Base-by-base conservation (phyloP, 2,888 invertebrate genomes). In the Pandemis corylana region DNA sequence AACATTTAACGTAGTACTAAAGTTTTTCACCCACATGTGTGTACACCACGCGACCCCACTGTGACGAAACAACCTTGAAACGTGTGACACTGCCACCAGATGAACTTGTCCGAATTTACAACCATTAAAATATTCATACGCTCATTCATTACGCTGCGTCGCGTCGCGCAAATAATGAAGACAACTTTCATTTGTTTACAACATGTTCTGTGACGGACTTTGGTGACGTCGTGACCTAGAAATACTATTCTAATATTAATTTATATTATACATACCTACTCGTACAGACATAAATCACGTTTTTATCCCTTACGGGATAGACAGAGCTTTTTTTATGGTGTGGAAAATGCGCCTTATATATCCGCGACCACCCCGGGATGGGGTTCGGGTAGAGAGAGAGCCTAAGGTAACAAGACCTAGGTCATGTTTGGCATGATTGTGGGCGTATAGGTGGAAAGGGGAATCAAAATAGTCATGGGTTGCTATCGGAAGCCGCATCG, bases 51-150 rank as follows among this genome's bases (percentile, higher is more conserved):
- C 62, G 53, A 53, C 53, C 68, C 68, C 72, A 67, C 36, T 67
- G 72, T 67, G 67, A 72, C 72, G 72, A 68, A 68, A 63, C 53
- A 62, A 56, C 72, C 72, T 72, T 72, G 67, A 61, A 20, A 67
- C 62, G 41, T 68, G 68, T 42, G 63, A 63, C 72, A 72, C 62
- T 72, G 70, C 53, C 42, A 70, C 74, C 66, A 69, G 61, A 42
- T 70, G 74, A 74, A 66, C 70, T 74, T 70, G 74, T 74, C 69
- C 74, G 74, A 70, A 70, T 70, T 68, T 65, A 70, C 49, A 70
- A 42, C 36, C 70, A 74, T 70, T 74, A 66, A 74, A 66, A 20
- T 74, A 70, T 70, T 59, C 70, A 53, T 74, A 61, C 66, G 51
- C 42, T 74, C 68, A 74, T 74, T 61, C 72, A 70, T 69, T 36